Evolutionary conservation across 2,113 vertebrate species (phyloP), one percentile per base, ranked within the genome.

Genomic region (Scortum barcoo): DNA sequence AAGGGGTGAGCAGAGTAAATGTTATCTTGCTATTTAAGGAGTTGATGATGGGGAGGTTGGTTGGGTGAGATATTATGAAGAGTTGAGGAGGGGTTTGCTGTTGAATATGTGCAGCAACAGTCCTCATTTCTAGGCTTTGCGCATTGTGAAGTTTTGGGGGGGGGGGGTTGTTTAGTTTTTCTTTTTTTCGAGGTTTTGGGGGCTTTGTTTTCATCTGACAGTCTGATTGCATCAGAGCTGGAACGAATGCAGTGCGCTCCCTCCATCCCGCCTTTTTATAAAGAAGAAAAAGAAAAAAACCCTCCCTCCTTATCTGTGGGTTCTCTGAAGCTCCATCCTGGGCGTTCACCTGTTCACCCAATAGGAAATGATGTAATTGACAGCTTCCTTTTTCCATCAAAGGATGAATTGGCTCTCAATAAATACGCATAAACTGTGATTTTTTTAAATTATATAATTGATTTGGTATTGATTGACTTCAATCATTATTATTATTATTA

Each of bases 1-100:
- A 86, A 94, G 96, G 93, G 93, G 94, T 93, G 95, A 95, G 83
- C 95, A 95, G 67, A 78, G 95, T 96, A 94, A 96, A 96, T 96
- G 96, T 95, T 96, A 94, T 96, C 95, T 90, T 85, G 84, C 96
- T 97, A 96, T 97, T 97, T 97, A 96, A 90, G 93, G 89, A 86
- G 86, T 40, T 93, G 93, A 94, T 95, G 92, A 95, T 73, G 4
- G 5, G 36, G 69, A 46, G 36, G 19, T n/a, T n/a, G 17, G 5
- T n/a, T n/a, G 60, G 68, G 63, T 13, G 61, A 68, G 68, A 68
- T 54, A 38, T 60, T 56, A 4, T 6, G 12, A 9, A 42, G 51
- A 26, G 50, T 63, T 28, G 28, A 46, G 54, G 62, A 71, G 50
- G 72, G 69, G 20, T 24, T 46, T 71, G 94, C 95, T 96, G 94